phyloP scores from a whole-genome alignment of 2,113 vertebrate species.

The Ursus arctos region DNA sequence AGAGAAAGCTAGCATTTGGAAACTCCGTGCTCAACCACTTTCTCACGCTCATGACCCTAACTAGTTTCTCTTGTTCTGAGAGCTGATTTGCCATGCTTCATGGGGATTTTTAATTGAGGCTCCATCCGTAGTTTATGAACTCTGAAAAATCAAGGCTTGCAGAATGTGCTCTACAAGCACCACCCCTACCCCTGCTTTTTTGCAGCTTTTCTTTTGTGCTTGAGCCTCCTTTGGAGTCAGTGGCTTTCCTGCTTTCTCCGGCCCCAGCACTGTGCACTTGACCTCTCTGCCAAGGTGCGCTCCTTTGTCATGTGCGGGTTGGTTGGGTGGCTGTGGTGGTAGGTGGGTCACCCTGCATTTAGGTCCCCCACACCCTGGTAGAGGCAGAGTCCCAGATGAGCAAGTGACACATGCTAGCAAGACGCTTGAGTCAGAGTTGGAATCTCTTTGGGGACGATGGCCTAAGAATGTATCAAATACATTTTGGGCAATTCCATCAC shows the following conservation, averaged over 20 bases:
- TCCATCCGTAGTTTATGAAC: background rate
- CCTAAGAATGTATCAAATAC: background rate
- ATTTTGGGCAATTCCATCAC: background rate
- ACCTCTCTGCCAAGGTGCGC: background rate
- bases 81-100: background rate
- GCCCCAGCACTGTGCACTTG: background rate
- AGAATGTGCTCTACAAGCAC: background rate
- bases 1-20: background rate
- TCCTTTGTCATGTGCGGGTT: background rate
- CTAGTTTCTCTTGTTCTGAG: background rate
- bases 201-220: background rate
- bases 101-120: background rate
- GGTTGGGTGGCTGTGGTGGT: background rate
- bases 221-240: background rate
- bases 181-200: background rate
- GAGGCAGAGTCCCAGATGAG: background rate
- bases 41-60: background rate
- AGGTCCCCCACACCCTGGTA: fast-evolving
- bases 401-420: background rate
- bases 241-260: background rate
- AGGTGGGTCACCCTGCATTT: background rate
- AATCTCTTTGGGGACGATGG: background rate
- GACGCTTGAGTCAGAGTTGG: background rate
- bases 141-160: background rate
- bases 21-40: background rate